These are phyloP conservation scores for Drosophila prolongata DNA, from an alignment of 2,888 invertebrate species.

Conservation along the genomic window DNA sequence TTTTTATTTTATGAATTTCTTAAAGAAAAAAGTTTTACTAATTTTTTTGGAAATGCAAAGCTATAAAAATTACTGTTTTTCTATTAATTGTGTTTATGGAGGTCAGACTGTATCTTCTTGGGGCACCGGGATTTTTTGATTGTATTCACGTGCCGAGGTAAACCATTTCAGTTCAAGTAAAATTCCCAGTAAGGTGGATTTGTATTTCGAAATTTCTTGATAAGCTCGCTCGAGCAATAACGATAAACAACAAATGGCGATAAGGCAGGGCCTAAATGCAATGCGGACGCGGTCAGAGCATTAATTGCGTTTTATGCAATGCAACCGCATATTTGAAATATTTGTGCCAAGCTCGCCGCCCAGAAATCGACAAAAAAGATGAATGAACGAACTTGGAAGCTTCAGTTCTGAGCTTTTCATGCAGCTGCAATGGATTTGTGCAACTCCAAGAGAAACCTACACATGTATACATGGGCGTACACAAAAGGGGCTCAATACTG, in stretches of 20 bases:
- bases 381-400: slow-evolving; percentile 36
- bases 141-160: slow-evolving; percentile 51
- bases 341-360: slow-evolving; percentile 30
- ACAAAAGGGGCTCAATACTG: background rate
- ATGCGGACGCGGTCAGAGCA: slow-evolving; percentile 36
- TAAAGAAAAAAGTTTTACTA: too few relatives aligned
- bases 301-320: slow-evolving; percentile 41
- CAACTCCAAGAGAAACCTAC: slow-evolving; percentile 10
- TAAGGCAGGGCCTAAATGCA: slow-evolving; percentile 49
- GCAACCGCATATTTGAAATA: slow-evolving; percentile 55
- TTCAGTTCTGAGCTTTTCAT: slow-evolving; percentile 6
- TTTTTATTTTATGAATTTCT: background rate
- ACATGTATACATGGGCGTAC: slow-evolving; percentile 1
- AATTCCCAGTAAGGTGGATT: slow-evolving; percentile 16
- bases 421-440: slow-evolving; percentile 18
- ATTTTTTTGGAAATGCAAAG: too few relatives aligned
- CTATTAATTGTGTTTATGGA: background rate
- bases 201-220: slow-evolving; percentile 51
- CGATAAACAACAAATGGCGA: slow-evolving; percentile 28
- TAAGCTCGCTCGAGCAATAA: slow-evolving; percentile 40
- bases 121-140: slow-evolving; percentile 47
- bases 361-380: slow-evolving; percentile 41
- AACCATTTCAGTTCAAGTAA: slow-evolving; percentile 14
- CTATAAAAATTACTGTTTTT: background rate
- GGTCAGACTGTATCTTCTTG: background rate